Conservation (phyloP, 2,113 vertebrate genomes). For the Lycocorax pyrrhopterus region DNA sequence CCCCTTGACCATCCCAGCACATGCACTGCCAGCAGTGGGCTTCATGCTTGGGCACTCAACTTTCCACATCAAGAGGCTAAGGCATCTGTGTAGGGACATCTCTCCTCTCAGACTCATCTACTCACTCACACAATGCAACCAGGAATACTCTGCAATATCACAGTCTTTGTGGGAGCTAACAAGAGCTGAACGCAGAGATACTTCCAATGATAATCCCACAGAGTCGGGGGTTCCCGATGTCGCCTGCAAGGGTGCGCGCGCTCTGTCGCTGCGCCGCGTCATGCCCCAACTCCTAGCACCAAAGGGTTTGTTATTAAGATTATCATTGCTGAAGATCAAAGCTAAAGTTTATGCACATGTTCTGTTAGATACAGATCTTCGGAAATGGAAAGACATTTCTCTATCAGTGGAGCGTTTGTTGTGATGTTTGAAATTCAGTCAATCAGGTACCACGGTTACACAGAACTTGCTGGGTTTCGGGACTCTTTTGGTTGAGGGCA, state of each 20-base stretch:
- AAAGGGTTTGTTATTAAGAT: slow-evolving; percentile 74
- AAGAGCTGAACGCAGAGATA: not conserved
- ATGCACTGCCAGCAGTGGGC: slow-evolving; percentile 75
- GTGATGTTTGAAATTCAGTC: slow-evolving; percentile 49
- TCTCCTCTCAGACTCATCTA: slow-evolving; percentile 47
- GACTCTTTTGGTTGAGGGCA: slow-evolving; percentile 22
- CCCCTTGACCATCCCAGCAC: slow-evolving; percentile 58
- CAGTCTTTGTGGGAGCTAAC: slow-evolving; percentile 61
- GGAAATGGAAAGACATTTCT: slow-evolving; percentile 21
- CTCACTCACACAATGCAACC: slow-evolving; percentile 17
- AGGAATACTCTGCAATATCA: slow-evolving; percentile 1
- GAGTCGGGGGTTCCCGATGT: not conserved
- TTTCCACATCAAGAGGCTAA: slow-evolving; percentile 59
- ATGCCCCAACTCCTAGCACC: slow-evolving; percentile 73
- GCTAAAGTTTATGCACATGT: slow-evolving; percentile 64
- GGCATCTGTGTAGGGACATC: slow-evolving; percentile 55
- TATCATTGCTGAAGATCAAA: slow-evolving; percentile 68
- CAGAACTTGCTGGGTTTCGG: not conserved
- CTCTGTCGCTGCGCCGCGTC: not conserved
- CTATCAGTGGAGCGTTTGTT: not conserved
- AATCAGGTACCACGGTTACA: slow-evolving; percentile 56
- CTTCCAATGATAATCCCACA: slow-evolving; percentile 43
- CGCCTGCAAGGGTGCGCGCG: not conserved
- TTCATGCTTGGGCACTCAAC: slow-evolving; percentile 1
- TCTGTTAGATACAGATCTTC: slow-evolving; percentile 52